These are phyloP conservation scores for Dendrolimus pini DNA, from an alignment of 2,888 invertebrate species.

Conservation along the genomic window DNA sequence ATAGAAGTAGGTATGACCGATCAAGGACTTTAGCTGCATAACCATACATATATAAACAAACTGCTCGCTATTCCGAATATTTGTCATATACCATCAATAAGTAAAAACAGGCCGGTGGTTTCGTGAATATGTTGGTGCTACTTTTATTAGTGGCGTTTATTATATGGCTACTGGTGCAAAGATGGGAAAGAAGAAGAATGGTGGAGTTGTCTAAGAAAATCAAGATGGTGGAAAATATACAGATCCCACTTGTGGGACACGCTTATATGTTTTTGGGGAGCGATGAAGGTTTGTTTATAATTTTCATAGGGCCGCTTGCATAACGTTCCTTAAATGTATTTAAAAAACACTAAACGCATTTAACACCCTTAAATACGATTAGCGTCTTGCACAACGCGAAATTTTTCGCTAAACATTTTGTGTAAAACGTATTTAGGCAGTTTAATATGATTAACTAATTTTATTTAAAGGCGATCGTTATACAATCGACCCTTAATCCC, in stretches of 20 bases:
- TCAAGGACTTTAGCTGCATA: too few relatives aligned
- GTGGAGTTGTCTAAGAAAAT: constrained; percentile 14
- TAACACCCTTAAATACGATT: too few relatives aligned
- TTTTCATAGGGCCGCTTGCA: too few relatives aligned
- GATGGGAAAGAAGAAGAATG: constrained; percentile 16
- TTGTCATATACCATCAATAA: not conserved
- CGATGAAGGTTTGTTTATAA: constrained; percentile 20
- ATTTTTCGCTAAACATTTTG: too few relatives aligned
- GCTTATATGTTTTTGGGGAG: constrained; percentile 22
- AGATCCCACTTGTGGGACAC: constrained; percentile 21
- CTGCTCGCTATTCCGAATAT: not conserved
- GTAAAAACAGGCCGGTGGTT: not conserved
- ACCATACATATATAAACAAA: not conserved
- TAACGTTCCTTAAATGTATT: too few relatives aligned
- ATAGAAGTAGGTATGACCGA: too few relatives aligned
- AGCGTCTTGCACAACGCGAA: too few relatives aligned
- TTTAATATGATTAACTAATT: too few relatives aligned
- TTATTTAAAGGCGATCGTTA: too few relatives aligned
- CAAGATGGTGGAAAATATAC: constrained; percentile 13
- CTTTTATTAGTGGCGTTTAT: constrained; percentile 10
- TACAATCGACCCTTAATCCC: too few relatives aligned
- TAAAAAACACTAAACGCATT: too few relatives aligned
- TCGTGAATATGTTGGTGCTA: constrained; percentile 13
- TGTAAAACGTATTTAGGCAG: too few relatives aligned
- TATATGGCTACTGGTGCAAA: constrained; percentile 9